A percentile compares a stretch with the other conserved stretches of the same genome.
phyloP scores from a whole-genome alignment of 2,113 vertebrate species.

The Laticauda laticaudata region DNA sequence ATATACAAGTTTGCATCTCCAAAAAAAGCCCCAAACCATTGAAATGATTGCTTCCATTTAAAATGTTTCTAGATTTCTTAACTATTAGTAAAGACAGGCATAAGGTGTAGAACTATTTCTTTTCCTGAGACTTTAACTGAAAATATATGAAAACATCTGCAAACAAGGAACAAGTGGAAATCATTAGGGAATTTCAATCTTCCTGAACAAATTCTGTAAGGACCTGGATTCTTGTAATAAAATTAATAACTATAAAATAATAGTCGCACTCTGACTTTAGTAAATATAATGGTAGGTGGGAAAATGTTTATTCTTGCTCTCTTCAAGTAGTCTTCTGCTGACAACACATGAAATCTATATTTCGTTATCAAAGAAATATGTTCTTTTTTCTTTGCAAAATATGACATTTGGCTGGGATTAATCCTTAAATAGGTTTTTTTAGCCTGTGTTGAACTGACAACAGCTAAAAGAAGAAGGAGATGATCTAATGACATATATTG shows the following conservation, averaged over 20 bases:
- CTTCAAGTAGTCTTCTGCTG: background rate
- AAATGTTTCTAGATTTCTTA: background rate
- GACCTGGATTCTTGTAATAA: background rate
- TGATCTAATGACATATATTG: background rate
- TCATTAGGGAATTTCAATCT: background rate
- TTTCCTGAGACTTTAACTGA: background rate
- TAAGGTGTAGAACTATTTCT: background rate
- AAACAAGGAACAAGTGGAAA: background rate
- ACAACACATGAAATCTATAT: background rate
- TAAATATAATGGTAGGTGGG: background rate
- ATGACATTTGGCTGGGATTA: background rate
- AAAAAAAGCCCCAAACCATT: constrained; percentile 1
- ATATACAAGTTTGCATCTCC: background rate
- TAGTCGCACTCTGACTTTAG: background rate
- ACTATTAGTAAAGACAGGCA: background rate
- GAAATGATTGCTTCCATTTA: background rate
- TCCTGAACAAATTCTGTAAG: background rate
- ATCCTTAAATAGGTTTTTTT: background rate
- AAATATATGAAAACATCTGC: background rate
- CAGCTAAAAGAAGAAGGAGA: background rate
- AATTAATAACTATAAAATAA: background rate
- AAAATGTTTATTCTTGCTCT: background rate
- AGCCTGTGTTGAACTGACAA: background rate
- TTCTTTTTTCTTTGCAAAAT: background rate
- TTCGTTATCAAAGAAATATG: background rate